Evolutionary conservation across 64 coral and sea anemone species (phyloP), one percentile per base, ranked within the genome.

Genomic region (Stichodactyla helianthus): DNA sequence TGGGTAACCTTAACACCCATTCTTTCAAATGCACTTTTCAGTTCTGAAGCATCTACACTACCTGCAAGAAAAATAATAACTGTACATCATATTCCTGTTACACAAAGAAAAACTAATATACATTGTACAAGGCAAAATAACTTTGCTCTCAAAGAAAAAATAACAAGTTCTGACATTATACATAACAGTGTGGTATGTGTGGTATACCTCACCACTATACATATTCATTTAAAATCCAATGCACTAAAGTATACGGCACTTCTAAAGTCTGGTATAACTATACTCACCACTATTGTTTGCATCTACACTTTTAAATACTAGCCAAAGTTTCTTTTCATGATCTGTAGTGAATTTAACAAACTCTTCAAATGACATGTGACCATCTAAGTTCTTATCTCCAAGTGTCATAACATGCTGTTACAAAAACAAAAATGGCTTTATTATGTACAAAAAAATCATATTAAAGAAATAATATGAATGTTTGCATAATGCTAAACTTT

Each of bases 281-380:
- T 51, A 83, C 85, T 85, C 84, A 98, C 96, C 91, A 80, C 90
- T 98, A 79, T 84, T 87, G 85, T 98, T 92, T 55, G 82, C 59
- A 57, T 98, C 96, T 63, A 98, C 77, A 53, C 87, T 87, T 18
- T 94, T 90, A 65, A 98, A 98, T 5, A 98, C 96, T 28, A 98
- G 88, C 96, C 96, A 98, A 55, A 98, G 78, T 52, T 98, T 94
- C 54, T 62, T 98, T 64, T 98, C 93, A 86, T 98, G 96, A 65
- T 94, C 93, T 54, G 96, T 94, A 27, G 90, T 85, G 90, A 94
- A 98, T 54, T 98, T 94, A 27, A 98, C 84, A 85, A 98, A 98
- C 67, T 98, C 96, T 81, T 98, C 93, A 94, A 98, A 98, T 90
- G 92, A 98, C 74, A 98, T 71, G n/a, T 90, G 88, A n/a, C 93